Conservation (phyloP, 1,140 invertebrate species). For the Sycophaga agraensis region DNA sequence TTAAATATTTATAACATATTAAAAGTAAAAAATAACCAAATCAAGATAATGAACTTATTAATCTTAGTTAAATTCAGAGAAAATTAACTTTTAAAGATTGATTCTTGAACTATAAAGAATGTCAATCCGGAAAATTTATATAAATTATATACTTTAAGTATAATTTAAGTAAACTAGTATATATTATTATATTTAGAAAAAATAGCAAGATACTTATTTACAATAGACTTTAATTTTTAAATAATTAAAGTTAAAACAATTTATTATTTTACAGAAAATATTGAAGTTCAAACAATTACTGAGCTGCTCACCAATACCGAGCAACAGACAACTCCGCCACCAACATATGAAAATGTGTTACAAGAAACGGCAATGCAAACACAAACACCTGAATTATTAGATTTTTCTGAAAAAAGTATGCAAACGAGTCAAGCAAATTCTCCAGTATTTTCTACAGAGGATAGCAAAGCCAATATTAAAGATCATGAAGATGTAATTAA, state of each 20-base stretch:
- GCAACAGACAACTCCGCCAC: conserved; percentile 38
- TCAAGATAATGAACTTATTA: no score
- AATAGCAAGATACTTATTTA: no score
- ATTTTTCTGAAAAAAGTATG: conserved; percentile 30
- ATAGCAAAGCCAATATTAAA: conserved; percentile 28
- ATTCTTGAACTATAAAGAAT: no score
- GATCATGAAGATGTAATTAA: conserved; percentile 33
- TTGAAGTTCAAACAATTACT: conserved; percentile 36
- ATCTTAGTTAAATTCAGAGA: no score
- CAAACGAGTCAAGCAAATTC: conserved; percentile 34
- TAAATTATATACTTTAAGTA: no score
- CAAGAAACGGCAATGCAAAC: conserved; percentile 44
- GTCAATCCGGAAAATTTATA: no score
- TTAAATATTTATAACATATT: no score
- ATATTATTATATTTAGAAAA: no score
- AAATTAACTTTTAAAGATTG: no score
- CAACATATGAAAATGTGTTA: conserved; percentile 2
- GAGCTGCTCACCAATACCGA: conserved; percentile 32
- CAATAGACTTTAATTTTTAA: background rate
- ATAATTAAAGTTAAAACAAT: background rate
- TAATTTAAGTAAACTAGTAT: no score
- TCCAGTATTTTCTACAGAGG: conserved; percentile 31
- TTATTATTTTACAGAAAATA: conserved; percentile 13
- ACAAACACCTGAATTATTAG: conserved; percentile 24
- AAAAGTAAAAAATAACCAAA: no score